phyloP scores from a whole-genome alignment of 2,113 vertebrate species.

The zebrafish (Danio rerio) region GRCz12tu NC_133193.1:24177001-24177500 shows the following conservation, averaged over 20 bases:
- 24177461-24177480: too few species aligned
- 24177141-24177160: slow-evolving; percentile 4
- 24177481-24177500: too few species aligned
- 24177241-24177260: background rate
- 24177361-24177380: too few species aligned
- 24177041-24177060: background rate
- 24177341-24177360: too few species aligned
- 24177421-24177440: too few species aligned
- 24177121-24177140: background rate
- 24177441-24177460: too few species aligned
- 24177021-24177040: background rate
- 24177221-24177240: slow-evolving; percentile 10
- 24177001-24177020: background rate
- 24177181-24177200: background rate
- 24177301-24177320: background rate
- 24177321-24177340: too few species aligned
- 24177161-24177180: background rate
- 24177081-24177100: slow-evolving; percentile 22
- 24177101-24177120: background rate
- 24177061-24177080: slow-evolving; percentile 4
- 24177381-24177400: too few species aligned
- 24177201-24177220: background rate
- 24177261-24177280: background rate
- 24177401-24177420: too few species aligned
- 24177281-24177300: background rate